phyloP scores from a whole-genome alignment of 2,113 vertebrate species.

The Actinemys pallida region DNA sequence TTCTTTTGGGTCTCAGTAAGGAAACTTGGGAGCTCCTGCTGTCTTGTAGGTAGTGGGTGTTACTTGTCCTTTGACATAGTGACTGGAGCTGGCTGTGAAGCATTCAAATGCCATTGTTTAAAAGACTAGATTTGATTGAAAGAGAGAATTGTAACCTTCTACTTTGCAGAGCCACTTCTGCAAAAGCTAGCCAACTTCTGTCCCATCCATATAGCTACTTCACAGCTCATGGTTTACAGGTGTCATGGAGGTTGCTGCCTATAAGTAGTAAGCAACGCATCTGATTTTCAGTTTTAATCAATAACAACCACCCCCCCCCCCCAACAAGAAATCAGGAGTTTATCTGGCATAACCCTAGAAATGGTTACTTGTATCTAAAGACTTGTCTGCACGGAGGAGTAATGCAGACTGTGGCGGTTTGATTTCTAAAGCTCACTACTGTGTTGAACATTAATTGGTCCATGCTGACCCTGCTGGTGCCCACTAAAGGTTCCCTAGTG shows the following conservation, averaged over 20 bases:
- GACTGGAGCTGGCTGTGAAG: background rate
- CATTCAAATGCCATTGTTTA: background rate
- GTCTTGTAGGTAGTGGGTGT: background rate
- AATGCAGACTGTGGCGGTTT: background rate
- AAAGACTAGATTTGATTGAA: background rate
- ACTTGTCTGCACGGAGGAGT: background rate
- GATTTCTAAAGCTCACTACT: background rate
- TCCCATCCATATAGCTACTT: background rate
- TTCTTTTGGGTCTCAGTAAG: background rate
- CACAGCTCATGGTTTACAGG: background rate
- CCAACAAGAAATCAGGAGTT: background rate
- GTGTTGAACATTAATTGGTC: background rate
- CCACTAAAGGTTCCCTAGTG: too few relatives aligned
- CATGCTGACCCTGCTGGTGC: background rate
- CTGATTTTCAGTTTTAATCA: background rate
- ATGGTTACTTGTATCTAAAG: background rate
- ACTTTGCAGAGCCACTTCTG: background rate
- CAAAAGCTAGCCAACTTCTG: background rate
- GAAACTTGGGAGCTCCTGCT: background rate
- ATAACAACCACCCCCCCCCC: rapidly evolving
- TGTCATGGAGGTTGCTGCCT: background rate
- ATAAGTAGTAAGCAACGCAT: background rate
- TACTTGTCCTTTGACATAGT: background rate
- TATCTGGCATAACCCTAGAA: background rate
- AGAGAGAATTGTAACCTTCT: too few relatives aligned